Conservation (phyloP, 2,113 vertebrate genomes). For the Balaeniceps rex region DNA sequence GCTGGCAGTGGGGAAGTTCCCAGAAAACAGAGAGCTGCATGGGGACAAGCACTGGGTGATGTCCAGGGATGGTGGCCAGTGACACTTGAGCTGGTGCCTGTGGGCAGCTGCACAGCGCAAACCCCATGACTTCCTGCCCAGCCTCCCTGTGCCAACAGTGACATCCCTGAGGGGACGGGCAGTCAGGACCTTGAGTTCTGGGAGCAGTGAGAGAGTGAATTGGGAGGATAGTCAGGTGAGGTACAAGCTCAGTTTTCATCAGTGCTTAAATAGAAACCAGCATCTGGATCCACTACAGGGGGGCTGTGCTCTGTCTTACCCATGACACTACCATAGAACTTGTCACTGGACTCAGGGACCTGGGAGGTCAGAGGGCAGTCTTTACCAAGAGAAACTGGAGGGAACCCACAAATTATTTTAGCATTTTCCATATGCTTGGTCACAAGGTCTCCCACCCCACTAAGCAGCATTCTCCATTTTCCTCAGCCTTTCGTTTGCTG, state of each 20-base stretch:
- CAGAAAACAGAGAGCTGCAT: too few species aligned
- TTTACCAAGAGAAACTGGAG: background rate
- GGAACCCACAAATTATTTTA: background rate
- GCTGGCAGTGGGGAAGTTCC: too few species aligned
- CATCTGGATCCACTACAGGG: background rate
- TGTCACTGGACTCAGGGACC: background rate
- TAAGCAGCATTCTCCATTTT: background rate
- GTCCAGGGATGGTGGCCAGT: background rate
- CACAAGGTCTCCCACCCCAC: background rate
- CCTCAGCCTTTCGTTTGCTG: background rate
- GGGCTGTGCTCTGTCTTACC: background rate
- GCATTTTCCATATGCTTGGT: background rate
- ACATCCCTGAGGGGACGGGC: rapidly evolving
- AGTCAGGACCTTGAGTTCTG: background rate
- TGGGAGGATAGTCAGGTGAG: background rate
- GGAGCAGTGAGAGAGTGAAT: background rate
- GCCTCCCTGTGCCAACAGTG: background rate
- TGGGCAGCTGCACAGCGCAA: background rate
- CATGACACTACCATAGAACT: background rate
- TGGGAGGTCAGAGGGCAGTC: background rate
- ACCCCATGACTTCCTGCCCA: background rate
- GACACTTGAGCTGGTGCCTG: rapidly evolving
- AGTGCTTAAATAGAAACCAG: background rate
- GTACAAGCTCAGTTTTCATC: background rate
- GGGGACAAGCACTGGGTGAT: rapidly evolving